phyloP scores from a whole-genome alignment of 2,888 invertebrate genomes.

The Parapristionchus giblindavisi region DNA sequence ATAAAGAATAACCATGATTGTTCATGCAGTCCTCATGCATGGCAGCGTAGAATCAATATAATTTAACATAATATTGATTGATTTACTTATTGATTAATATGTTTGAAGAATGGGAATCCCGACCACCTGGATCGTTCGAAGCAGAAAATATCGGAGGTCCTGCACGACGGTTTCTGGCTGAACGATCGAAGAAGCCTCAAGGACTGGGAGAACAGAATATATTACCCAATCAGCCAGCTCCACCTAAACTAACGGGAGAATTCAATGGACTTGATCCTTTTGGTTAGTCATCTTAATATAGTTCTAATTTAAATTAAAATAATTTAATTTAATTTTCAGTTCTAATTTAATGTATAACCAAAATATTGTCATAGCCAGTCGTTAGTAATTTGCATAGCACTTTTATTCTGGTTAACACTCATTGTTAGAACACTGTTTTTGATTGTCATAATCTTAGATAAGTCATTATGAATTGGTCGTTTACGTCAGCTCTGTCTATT shows the following conservation, averaged over 20 bases:
- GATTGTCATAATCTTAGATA: too few relatives aligned
- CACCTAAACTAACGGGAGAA: conserved; percentile 46
- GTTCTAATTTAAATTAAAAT: too few relatives aligned
- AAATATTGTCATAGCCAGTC: too few relatives aligned
- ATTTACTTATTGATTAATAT: too few relatives aligned
- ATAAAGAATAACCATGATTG: background rate
- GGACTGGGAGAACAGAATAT: conserved; percentile 45
- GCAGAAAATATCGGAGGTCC: conserved; percentile 8
- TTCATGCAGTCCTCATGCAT: background rate
- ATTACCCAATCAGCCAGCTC: conserved; percentile 52
- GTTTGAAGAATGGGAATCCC: conserved; percentile 36
- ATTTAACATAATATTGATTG: background rate
- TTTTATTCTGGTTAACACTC: too few relatives aligned
- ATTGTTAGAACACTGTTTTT: too few relatives aligned
- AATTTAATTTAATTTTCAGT: too few relatives aligned
- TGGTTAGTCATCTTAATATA: conserved; percentile 37
- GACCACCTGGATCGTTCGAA: conserved; percentile 25
- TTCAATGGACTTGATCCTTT: conserved; percentile 45
- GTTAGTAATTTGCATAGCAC: too few relatives aligned
- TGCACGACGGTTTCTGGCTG: conserved; percentile 9
- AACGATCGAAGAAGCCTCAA: conserved; percentile 5
- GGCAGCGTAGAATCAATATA: background rate
- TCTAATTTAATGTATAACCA: too few relatives aligned
- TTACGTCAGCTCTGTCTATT: too few relatives aligned
- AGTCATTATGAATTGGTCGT: too few relatives aligned